Conservation (phyloP, 1,140 invertebrate species). For the Papilio polytes region DNA sequence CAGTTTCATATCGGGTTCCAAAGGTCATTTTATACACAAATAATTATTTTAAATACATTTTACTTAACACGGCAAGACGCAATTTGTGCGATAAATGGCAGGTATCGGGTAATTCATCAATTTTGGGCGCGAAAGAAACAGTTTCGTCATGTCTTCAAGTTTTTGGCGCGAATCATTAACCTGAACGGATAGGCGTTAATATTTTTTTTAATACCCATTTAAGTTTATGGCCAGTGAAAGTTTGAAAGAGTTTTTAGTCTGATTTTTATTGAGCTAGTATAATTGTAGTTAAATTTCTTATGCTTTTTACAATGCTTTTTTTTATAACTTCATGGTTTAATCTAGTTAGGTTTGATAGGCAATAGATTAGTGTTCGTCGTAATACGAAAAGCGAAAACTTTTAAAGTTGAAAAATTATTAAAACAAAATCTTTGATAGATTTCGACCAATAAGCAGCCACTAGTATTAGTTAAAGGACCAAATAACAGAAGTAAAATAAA, state of each 20-base stretch:
- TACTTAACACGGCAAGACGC: conserved; percentile 30
- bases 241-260: neutral
- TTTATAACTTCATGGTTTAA: too few relatives aligned
- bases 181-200: conserved; percentile 3
- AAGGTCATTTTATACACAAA: conserved; percentile 14
- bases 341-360: too few relatives aligned
- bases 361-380: too few relatives aligned
- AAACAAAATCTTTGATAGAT: too few relatives aligned
- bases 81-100: conserved; percentile 37
- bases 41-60: conserved; percentile 32
- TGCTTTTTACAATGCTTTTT: too few relatives aligned
- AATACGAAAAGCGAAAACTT: too few relatives aligned
- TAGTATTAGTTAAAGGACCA: too few relatives aligned
- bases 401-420: too few relatives aligned
- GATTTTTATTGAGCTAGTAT: neutral
- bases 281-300: neutral
- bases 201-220: neutral
- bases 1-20: neutral
- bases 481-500: neutral
- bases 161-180: conserved; percentile 45
- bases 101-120: conserved; percentile 43
- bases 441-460: too few relatives aligned
- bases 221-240: neutral
- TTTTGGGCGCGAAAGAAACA: conserved; percentile 42
- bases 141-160: conserved; percentile 42